A percentile compares a stretch with the other conserved stretches of the same genome.
These are phyloP conservation scores for Coleophora flavipennella DNA, from an alignment of 2,888 invertebrate species.

Conservation along the genomic window DNA sequence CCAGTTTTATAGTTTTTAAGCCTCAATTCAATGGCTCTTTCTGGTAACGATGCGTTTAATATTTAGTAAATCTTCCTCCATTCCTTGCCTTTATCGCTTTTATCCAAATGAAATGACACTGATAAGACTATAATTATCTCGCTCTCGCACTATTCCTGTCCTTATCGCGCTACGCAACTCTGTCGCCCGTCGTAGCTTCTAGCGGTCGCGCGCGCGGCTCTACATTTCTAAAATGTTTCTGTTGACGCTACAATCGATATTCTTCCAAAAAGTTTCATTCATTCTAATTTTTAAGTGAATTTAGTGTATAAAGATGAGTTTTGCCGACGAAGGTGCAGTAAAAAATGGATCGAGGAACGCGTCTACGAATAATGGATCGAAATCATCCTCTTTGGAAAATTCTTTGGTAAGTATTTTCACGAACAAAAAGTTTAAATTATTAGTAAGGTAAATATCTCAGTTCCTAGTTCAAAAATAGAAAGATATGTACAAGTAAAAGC, in stretches of 20 bases:
- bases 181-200: background rate
- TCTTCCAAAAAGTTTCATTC: constrained; percentile 8
- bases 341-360: constrained; percentile 16
- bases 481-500: too few species aligned
- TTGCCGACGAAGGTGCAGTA: constrained; percentile 21
- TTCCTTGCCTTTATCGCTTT: too few species aligned
- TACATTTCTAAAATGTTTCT: constrained; percentile 15
- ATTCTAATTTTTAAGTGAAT: constrained; percentile 8
- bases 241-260: constrained; percentile 3
- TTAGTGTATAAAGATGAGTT: constrained; percentile 29
- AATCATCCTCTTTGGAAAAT: constrained; percentile 21
- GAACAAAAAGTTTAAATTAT: too few species aligned
- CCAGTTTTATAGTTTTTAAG: too few species aligned
- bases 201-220: background rate
- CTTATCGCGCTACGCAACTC: constrained; percentile 22
- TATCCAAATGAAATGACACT: constrained; percentile 4
- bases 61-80: too few species aligned
- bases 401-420: constrained; percentile 28
- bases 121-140: constrained; percentile 21
- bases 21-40: too few species aligned
- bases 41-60: too few species aligned
- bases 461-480: too few species aligned
- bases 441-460: too few species aligned
- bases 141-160: constrained; percentile 25
- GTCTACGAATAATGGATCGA: constrained; percentile 25